Base-by-base conservation (phyloP, 1,140 invertebrate genomes). In the Dolichoris vasculosae region DNA sequence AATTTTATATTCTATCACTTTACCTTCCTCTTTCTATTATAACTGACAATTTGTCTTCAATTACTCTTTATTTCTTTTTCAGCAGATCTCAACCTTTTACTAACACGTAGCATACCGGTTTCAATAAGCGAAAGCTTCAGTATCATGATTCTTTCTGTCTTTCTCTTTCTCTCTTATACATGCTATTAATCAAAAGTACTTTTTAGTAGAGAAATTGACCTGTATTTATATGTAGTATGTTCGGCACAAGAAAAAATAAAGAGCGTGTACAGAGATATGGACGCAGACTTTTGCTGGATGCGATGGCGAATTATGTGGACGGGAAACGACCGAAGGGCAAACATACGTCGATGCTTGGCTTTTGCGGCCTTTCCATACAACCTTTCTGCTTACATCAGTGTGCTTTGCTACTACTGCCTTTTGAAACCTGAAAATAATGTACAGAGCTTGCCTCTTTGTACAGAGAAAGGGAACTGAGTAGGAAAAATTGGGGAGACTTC, bases 111-210 rank as follows among this genome's bases (percentile, higher is more conserved):
- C 59, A 64, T 59, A 17, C 26, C 43, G 87, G 89, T 91, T 92
- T 91, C 90, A 93, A 92, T 92, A 91, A 92, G 89, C 75, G 87
- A 91, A 92, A 90, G 85, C 90, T 87, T 78, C 73, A 35, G 38
- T 69, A 46, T 71, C 2, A 30, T 40, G 13, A 40, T 40, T 79
- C n/a, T 71, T 81, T 26, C 35, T 26, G 15, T 6, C 76, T 38
- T n/a, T 82, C 55, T 59, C 30, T 23, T 2, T 26, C 13, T 59
- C 23, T 6, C 86, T 35, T 35, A 35, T 77, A 32, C n/a, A 80
- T 63, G 87, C 90, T 90, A 91, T 92, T 92, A 92, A 93, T 93
- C 91, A 92, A 91, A 91, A 90, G 88, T 90, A 90, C 87, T 90
- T 88, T 89, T 87, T 87, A 86, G 73, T 87, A 76, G 83, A 78